Base-by-base conservation (phyloP, 2,113 vertebrate species). In the Papio anubis region DNA sequence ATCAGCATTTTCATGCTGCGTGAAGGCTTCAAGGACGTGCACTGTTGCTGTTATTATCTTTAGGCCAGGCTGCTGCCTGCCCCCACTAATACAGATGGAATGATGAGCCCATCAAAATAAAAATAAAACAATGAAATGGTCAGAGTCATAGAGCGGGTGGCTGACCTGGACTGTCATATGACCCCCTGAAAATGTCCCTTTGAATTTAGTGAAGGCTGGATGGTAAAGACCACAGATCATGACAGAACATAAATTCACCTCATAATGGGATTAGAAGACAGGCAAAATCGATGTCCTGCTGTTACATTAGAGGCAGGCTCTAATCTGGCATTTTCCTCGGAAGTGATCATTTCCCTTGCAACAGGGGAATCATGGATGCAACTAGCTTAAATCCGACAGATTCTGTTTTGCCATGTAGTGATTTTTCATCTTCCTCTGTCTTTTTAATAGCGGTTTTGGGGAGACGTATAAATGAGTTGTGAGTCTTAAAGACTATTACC, bases 251-350 rank as follows among this genome's bases (percentile, higher is more conserved):
- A 97, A 96, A 96, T 96, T 95, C 7, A 2, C 66, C 93, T 95
- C 66, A 14, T 97, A 97, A 97, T 95, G 76, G 96, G 96, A 97
- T 97, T 96, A 97, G 90, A 88, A 96, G 95, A 88, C 96, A 94
- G 93, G 93, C 75, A 93, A 97, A 97, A 97, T 97, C 94, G 93
- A 96, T 75, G 82, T 61, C 95, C 94, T 93, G 97, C 94, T 96
- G 88, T 90, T 90, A 79, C n/a, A 83, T 95, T 66, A 85, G 90
- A 96, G 92, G 64, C 92, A 96, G 90, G 45, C 88, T 97, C 59
- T 97, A 92, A 96, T 96, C 95, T 95, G 89, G 64, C 68, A 48
- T 96, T 97, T 97, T 96, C 92, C 78, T 91, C 82, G 72, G 66
- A 97, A 96, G 96, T 68, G 40, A 93, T 94, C 35, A 78, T 96